Evolutionary conservation across 2,888 invertebrate genomes (phyloP), one percentile per base, ranked within the genome.

Genomic region (Venusia cambrica): DNA sequence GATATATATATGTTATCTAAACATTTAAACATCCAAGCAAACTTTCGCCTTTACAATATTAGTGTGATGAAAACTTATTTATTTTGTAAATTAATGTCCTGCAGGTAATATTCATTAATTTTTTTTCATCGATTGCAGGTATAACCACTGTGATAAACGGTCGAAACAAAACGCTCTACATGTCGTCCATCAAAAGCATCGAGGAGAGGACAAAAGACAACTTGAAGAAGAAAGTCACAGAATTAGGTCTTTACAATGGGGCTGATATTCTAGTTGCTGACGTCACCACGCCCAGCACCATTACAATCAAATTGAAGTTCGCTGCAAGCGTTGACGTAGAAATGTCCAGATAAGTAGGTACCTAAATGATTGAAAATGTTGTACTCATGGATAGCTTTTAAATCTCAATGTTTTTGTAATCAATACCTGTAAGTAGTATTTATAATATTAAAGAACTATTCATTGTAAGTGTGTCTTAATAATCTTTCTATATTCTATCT

Each of bases 221-320:
- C 87, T 89, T 99, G 45, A 93, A 93, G 54, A 96, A 94, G 83
- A 93, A 94, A 36, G 77, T 99, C 29, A 88, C 88, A 42, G 98
- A 99, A 54, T 87, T 99, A 36, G 96, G 94, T 1, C 79, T 99
- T 8, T 89, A 76, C 37, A 93, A 97, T 75, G 97, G 97, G 0
- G 93, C 92, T 31, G 94, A 97, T 66, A 88, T 99, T 32, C 90
- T 96, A 51, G 96, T 99, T 1, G 96, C 98, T 0, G 99, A 99
- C 87, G 87, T 92, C 8, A 98, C 98, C 2, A 93, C 94, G 2
- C 97, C 98, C 0, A 93, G 91, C 57, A 92, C 95, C 4, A 79
- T 96, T 26, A 89, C 93, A n/a, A 84, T 95, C 33, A 92, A 91
- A 70, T 87, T 97, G 11, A 93, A 92, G 68, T 93, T 91, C 67